Base-by-base conservation (phyloP, 2,797 vertebrate genomes). In the Pelobates cultripes region DNA sequence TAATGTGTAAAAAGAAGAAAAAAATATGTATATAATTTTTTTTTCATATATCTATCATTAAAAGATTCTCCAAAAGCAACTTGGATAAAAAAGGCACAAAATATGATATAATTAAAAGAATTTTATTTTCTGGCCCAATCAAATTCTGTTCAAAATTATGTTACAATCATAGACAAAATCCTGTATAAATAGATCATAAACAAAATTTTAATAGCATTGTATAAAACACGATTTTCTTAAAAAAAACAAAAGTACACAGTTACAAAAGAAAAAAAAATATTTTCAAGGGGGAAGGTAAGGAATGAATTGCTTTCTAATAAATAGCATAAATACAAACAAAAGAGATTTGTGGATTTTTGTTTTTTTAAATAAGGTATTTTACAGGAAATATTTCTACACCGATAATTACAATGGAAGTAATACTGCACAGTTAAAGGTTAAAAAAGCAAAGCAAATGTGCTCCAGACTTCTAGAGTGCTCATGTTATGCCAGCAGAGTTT, bases 41-140 rank as follows among this genome's bases (percentile, higher is more conserved):
- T 63, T 63, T 63, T 63, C 14, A 15, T 15, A 67, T 28, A 6
- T 3, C 17, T 40, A 67, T 7, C 6, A 6, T 12, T 6, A 67
- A 67, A 13, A 67, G 9, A 12, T 14, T 57, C 9, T 12, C 14
- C 7, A 57, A 9, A 57, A 12, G 55, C 8, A 40, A 76, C 42
- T 42, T 80, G 76, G 89, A 78, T 55, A 88, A 89, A 64, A 42
- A 85, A 92, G 87, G 89, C 61, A 72, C 13, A 84, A 86, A 88
- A 86, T 81, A 9, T 70, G 15, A n/a, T 43, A 43, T 64, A 76
- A 88, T 80, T 93, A 91, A 91, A 93, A 92, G 73, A n/a, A 47
- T 75, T 90, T 94, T 93, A 92, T 93, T 94, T 93, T 83, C 79
- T 84, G 87, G 85, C 88, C 90, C 89, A 88, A 91, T 89, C 82